phyloP scores from a whole-genome alignment of 92 coral and sea anemone species.

The Zoanthus sansibaricus region DNA sequence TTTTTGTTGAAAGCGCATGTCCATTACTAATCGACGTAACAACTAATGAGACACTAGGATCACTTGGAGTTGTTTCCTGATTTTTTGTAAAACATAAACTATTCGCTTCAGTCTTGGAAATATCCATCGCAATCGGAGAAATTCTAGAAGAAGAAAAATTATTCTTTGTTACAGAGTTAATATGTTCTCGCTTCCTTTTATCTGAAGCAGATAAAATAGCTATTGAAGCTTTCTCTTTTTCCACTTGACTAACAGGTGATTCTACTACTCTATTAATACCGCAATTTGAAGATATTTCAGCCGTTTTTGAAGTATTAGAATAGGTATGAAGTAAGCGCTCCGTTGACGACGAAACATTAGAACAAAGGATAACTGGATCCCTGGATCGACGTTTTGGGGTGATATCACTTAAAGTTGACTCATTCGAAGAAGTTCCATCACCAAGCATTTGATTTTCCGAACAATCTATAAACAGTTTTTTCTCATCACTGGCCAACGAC shows the following conservation, averaged over 20 bases:
- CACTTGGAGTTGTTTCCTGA: not conserved
- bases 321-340: not conserved
- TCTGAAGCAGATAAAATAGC: not conserved
- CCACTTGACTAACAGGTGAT: not conserved
- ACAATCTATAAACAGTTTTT: not conserved
- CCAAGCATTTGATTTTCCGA: not conserved
- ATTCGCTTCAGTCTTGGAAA: not conserved
- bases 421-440: not conserved
- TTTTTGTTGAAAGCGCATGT: not conserved
- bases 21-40: not conserved
- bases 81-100: not conserved
- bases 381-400: not conserved
- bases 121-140: not conserved
- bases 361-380: not conserved
- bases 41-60: not conserved
- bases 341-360: not conserved
- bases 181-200: not conserved
- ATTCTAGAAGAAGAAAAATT: not conserved
- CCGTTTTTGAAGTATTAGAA: not conserved
- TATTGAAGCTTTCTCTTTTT: not conserved
- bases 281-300: not conserved
- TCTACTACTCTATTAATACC: not conserved
- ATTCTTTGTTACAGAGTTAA: not conserved
- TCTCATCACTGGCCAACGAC: constrained; percentile 27
- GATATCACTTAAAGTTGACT: not conserved